Base-by-base conservation (phyloP, 2,113 vertebrate genomes). In the Strigops habroptila region DNA sequence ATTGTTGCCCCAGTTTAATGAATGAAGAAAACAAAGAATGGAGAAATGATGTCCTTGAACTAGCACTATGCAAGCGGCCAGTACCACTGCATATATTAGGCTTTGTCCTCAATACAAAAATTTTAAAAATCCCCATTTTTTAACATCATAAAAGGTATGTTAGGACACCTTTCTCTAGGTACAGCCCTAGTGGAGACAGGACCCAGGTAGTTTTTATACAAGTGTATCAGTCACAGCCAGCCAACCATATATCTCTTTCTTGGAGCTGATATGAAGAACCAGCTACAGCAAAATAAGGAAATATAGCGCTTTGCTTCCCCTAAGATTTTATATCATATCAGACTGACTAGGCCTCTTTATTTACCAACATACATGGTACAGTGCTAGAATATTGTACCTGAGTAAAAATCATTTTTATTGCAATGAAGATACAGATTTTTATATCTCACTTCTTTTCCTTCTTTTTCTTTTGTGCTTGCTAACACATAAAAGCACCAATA, bases 1-100 rank as follows among this genome's bases (percentile, higher is more conserved):
- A 92, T 82, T 95, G 52, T 88, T 94, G 55, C 44, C 37, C 23
- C 70, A 33, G 62, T 82, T 96, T 79, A 95, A 95, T 35, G 14
- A 92, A 46, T 57, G 44, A 96, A 87, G 75, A 78, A 93, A 96
- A 91, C 59, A 96, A 96, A 93, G 59, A 88, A 49, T 43, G 55
- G 55, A 93, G 39, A 93, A 75, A 70, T 80, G 25, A 48, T 88
- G 79, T 85, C 43, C 83, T 93, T 96, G 82, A 96, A 86, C 21
- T 86, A 86, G 21, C 55, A 33, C 75, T 82, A 25, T 90, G 31
- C 39, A 88, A 33, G 31, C 71, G 95, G 94, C 67, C 22, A 85
- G 28, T 73, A 75, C 76, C 31, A 24, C 12, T 81, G n/a, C 76
- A 24, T n/a, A 12, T 81, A n/a, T 59, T 74, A 69, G 37, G 19